Percentiles rank a stretch among this genome's conserved stretches.
phyloP scores from a whole-genome alignment of 2,888 invertebrate genomes.

The Leucania comma region DNA sequence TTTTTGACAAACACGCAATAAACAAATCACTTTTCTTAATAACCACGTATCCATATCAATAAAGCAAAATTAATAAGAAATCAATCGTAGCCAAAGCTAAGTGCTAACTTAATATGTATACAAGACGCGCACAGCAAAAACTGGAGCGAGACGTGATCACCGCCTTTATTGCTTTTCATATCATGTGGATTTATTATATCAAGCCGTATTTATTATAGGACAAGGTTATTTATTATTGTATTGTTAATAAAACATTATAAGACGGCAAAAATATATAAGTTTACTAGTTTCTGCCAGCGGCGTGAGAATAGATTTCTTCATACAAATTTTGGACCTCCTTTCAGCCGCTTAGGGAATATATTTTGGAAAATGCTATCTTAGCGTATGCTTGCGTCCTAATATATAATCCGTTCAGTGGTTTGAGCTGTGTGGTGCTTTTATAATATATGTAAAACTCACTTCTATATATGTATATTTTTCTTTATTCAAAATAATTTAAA shows the following conservation, averaged over 20 bases:
- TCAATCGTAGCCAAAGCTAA: slow-evolving; percentile 43
- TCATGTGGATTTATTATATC: slow-evolving; percentile 42
- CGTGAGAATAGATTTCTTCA: no score
- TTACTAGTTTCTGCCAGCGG: no score
- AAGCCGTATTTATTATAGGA: slow-evolving; percentile 37
- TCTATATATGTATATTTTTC: no score
- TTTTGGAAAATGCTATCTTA: no score
- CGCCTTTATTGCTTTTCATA: slow-evolving; percentile 73
- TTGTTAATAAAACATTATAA: slow-evolving; percentile 48
- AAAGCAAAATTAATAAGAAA: slow-evolving; percentile 50
- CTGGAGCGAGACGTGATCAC: slow-evolving; percentile 72
- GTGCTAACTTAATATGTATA: slow-evolving; percentile 71
- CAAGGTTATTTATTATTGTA: slow-evolving; percentile 40
- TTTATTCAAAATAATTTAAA: no score
- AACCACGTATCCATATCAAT: slow-evolving; percentile 20
- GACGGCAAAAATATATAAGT: background rate
- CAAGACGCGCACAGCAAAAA: slow-evolving; percentile 64
- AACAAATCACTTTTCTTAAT: background rate
- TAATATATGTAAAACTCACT: no score
- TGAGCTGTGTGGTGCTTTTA: no score
- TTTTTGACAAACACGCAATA: background rate
- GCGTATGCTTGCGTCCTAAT: no score
- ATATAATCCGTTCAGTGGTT: no score
- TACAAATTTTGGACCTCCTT: no score
- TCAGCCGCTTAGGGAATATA: no score